phyloP scores from a whole-genome alignment of 2,888 invertebrate species.

The Acanthosoma haemorrhoidale region DNA sequence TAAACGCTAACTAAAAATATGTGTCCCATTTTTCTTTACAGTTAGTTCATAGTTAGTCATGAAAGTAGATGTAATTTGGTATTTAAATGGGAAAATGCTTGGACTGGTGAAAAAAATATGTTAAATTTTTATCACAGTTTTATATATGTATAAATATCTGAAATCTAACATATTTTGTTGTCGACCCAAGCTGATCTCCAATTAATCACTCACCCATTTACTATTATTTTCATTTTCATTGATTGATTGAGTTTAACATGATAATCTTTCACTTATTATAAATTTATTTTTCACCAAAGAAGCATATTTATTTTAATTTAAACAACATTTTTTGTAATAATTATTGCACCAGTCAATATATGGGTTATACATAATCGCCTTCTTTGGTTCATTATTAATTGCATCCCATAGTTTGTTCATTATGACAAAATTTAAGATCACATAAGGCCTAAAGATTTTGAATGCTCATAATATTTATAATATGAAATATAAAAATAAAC shows the following conservation, averaged over 20 bases:
- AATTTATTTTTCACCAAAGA: background rate
- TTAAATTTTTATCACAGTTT: too few species aligned
- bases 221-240: too few species aligned
- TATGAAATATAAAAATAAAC: background rate
- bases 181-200: too few species aligned
- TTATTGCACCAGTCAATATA: background rate
- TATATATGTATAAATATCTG: too few species aligned
- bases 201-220: too few species aligned
- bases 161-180: too few species aligned
- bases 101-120: too few species aligned
- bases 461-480: slow-evolving; percentile 4
- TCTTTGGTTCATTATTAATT: background rate
- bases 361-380: background rate
- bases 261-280: background rate
- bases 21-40: background rate
- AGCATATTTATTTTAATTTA: background rate
- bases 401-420: background rate
- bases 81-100: too few species aligned
- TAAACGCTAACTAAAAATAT: too few species aligned
- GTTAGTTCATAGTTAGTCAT: too few species aligned
- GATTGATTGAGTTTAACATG: too few species aligned
- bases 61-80: too few species aligned
- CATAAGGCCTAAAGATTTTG: slow-evolving; percentile 4
- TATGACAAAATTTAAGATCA: background rate
- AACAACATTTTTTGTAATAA: background rate